A percentile compares a stretch with the other conserved stretches of the same genome.
Evolutionary conservation across 1,140 invertebrate species (phyloP).

Genomic region (Tribolium castaneum): DNA sequence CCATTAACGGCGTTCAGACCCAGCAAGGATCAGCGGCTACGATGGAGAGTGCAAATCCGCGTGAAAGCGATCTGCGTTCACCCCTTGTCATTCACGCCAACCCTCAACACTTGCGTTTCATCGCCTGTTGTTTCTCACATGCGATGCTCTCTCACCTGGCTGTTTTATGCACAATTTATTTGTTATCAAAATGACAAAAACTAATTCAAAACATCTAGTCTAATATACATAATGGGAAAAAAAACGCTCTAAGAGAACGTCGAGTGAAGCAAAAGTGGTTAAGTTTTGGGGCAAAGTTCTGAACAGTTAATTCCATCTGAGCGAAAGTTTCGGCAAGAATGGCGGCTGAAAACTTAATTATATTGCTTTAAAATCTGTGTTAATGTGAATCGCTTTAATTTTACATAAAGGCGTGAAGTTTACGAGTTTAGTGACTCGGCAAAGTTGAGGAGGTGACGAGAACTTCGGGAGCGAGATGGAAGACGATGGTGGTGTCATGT

Average conservation of each 20-base stretch:
- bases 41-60: slow-evolving; percentile 58
- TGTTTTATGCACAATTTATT: neutral
- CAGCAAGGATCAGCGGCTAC: slow-evolving; percentile 53
- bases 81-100: slow-evolving; percentile 53
- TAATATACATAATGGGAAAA: neutral
- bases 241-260: neutral
- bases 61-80: slow-evolving; percentile 56
- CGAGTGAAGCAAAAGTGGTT: neutral
- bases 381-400: slow-evolving; percentile 39
- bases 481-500: slow-evolving; percentile 52
- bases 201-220: too few species aligned
- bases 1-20: slow-evolving; percentile 60
- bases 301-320: neutral
- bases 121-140: slow-evolving; percentile 14
- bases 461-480: slow-evolving; percentile 39
- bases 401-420: slow-evolving; percentile 43
- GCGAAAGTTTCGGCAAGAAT: neutral
- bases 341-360: slow-evolving; percentile 31
- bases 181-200: too few species aligned
- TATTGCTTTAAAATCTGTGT: slow-evolving; percentile 33
- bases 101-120: slow-evolving; percentile 44
- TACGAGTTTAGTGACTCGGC: slow-evolving; percentile 40
- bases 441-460: slow-evolving; percentile 45
- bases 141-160: slow-evolving; percentile 24
- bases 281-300: neutral